Evolutionary conservation across 2,113 vertebrate species (phyloP).

Genomic region (Elephantulus edwardii): DNA sequence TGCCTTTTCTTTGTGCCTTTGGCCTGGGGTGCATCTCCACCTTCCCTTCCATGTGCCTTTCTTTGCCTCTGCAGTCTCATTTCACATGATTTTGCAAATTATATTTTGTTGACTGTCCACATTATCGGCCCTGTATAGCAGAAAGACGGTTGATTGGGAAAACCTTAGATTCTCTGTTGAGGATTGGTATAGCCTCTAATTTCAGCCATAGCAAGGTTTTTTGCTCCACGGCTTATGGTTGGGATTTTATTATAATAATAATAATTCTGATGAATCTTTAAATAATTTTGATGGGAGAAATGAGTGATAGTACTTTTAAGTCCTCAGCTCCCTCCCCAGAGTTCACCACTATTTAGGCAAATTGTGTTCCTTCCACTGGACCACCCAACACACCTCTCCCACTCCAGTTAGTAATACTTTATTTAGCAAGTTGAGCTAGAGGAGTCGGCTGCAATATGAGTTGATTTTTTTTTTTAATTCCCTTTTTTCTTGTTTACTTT

Average conservation of each 20-base stretch:
- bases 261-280: constrained; percentile 33
- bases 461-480: constrained; percentile 25
- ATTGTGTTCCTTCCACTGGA: neutral
- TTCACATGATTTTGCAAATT: constrained; percentile 73
- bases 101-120: constrained; percentile 64
- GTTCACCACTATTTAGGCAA: neutral
- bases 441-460: constrained; percentile 56
- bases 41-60: constrained; percentile 76
- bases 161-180: neutral
- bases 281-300: neutral
- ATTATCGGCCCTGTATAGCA: constrained; percentile 54
- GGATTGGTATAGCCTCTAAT: constrained; percentile 37
- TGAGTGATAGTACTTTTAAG: neutral
- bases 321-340: neutral
- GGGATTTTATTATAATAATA: constrained; percentile 54
- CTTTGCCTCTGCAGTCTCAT: constrained; percentile 77
- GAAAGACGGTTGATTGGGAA: constrained; percentile 47
- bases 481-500: constrained; percentile 46
- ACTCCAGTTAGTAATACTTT: neutral
- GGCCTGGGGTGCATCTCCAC: constrained; percentile 72
- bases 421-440: constrained; percentile 52
- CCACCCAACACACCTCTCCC: neutral
- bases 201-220: constrained; percentile 39
- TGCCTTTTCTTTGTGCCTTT: constrained; percentile 79
- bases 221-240: constrained; percentile 9